Base-by-base conservation (phyloP, 2,797 vertebrate species). In the Uromys caudimaculatus region DNA sequence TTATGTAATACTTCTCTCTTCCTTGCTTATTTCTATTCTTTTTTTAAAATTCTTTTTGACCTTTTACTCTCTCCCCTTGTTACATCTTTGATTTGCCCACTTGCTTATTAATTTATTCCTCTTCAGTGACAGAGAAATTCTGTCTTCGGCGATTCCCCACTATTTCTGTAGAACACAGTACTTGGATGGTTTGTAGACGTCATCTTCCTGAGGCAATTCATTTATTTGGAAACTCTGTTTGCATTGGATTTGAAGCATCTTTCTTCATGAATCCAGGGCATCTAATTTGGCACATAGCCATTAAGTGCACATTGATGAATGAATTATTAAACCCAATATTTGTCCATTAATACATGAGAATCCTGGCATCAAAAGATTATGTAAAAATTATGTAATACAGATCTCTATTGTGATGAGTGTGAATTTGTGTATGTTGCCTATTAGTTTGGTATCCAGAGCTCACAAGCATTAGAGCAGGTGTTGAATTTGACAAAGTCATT, bases 271-370 rank as follows among this genome's bases (percentile, higher is more conserved):
- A 50, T 50, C 12, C 12, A 47, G 58, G 14, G 17, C 17, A 64
- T 56, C 50, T 12, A 79, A n/a, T 71, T 75, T 92, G 41, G 52
- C 24, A 83, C 29, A 56, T 7, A 85, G 21, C 19, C 3, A 29
- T 52, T 91, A 67, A 91, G 47, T 47, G 21, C 88, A 35, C 78
- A 6, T 71, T 92, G 47, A 52, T 6, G 27, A 82, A n/a, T 78
- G n/a, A 91, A 87, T 85, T 60, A 44, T 54, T 92, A 35, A 95
- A 44, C 16, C 90, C 76, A 88, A 0, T 87, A 60, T 60, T 86
- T 71, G 27, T 94, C 17, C 78, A 0, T 67, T 75, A 77, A 3
- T 52, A 13, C 12, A 64, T 62, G 6, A 85, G 27, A 76, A 60
- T 21, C 67, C 41, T 62, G 38, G 56, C 38, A 5, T 64, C 7